Conservation (phyloP, 2,797 vertebrate species). For the Sparidentex hasta region DNA sequence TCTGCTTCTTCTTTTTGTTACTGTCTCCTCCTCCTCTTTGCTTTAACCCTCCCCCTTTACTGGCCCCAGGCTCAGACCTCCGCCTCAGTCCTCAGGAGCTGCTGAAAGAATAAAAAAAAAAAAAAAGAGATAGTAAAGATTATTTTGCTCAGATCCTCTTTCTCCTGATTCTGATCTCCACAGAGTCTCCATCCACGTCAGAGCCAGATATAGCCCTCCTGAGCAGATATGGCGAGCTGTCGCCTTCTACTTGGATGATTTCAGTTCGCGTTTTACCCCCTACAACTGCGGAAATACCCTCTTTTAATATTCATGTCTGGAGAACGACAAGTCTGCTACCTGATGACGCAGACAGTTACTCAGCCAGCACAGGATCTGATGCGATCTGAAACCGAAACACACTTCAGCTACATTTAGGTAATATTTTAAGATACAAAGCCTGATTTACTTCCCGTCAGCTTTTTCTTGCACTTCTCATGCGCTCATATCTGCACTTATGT, state of each 20-base stretch:
- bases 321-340: background rate
- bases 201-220: constrained; percentile 18
- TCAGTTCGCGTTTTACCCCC: background rate
- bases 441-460: background rate
- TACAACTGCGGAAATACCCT: constrained; percentile 25
- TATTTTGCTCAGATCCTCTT: background rate
- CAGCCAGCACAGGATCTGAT: background rate
- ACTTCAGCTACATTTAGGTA: background rate
- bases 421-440: background rate
- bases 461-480: background rate
- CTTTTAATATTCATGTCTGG: constrained; percentile 1
- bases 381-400: constrained; percentile 11
- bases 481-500: constrained; percentile 9
- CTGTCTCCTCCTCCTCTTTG: constrained; percentile 37
- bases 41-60: constrained; percentile 33
- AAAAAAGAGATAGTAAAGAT: constrained; percentile 8
- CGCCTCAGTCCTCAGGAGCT: constrained; percentile 34
- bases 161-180: constrained; percentile 24
- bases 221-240: background rate
- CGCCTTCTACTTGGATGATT: constrained; percentile 23
- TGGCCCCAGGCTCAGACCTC: constrained; percentile 24
- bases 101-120: constrained; percentile 29
- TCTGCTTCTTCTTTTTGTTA: constrained; percentile 24
- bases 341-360: constrained; percentile 21
- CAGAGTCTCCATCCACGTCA: constrained; percentile 22